Percentiles rank a stretch among this genome's conserved stretches.
Evolutionary conservation across 2,888 invertebrate species (phyloP).

Genomic region (Gerosis bhagava): DNA sequence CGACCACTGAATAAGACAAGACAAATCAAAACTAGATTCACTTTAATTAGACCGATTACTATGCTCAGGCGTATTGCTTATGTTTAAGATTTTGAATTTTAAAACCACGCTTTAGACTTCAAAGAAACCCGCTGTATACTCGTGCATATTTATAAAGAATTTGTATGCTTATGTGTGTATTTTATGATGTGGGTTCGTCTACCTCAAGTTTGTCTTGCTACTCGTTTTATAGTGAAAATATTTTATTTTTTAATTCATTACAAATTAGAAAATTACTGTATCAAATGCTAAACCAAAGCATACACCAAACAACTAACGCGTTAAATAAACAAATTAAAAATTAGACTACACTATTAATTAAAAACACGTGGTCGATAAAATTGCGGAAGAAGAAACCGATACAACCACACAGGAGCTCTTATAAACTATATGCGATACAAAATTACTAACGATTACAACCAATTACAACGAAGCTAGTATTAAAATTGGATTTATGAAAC

Average conservation of each 20-base stretch:
- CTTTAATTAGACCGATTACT: slow-evolving; percentile 52
- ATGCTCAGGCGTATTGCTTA: slow-evolving; percentile 35
- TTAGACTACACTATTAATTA: slow-evolving; percentile 15
- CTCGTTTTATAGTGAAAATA: not conserved
- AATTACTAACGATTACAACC: slow-evolving; percentile 48
- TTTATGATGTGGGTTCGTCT: slow-evolving; percentile 13
- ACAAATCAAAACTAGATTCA: slow-evolving; percentile 47
- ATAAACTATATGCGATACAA: slow-evolving; percentile 46
- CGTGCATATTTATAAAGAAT: slow-evolving; percentile 26
- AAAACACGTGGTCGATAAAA: slow-evolving; percentile 14
- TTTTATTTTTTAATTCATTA: too few species aligned
- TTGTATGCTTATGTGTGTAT: slow-evolving; percentile 28
- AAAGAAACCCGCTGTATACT: slow-evolving; percentile 29
- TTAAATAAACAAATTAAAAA: too few species aligned
- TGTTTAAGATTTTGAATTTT: slow-evolving; percentile 27
- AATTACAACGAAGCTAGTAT: slow-evolving; percentile 57
- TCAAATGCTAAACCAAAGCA: too few species aligned
- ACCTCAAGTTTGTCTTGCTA: slow-evolving; percentile 11
- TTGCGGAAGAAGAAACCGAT: slow-evolving; percentile 12
- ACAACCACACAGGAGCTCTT: slow-evolving; percentile 46
- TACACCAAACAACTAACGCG: too few species aligned
- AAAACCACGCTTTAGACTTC: slow-evolving; percentile 28
- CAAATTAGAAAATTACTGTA: too few species aligned
- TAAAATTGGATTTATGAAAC: slow-evolving; percentile 68
- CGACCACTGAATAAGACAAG: too few species aligned